A percentile compares a stretch with the other conserved stretches of the same genome.
phyloP scores from a whole-genome alignment of 2,113 vertebrate species.

The Gadus chalcogrammus region DNA sequence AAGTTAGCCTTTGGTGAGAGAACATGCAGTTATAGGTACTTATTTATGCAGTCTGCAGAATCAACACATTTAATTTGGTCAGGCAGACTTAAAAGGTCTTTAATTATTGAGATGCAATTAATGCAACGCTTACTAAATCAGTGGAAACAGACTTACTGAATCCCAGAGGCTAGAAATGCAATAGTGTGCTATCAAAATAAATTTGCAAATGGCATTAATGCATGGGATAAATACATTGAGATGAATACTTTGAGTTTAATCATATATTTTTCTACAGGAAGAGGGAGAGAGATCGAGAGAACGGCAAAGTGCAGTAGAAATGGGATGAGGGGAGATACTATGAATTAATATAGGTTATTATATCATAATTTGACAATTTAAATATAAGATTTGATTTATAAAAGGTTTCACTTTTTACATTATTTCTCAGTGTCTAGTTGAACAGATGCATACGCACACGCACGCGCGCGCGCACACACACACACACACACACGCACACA shows the following conservation, averaged over 20 bases:
- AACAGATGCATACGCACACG: neutral
- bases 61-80: conserved; percentile 31
- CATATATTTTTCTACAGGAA: neutral
- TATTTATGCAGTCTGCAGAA: no score
- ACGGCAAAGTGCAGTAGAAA: no score
- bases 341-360: no score
- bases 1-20: no score
- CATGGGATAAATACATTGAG: conserved; percentile 49
- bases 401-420: no score
- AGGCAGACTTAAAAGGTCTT: conserved; percentile 56
- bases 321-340: no score
- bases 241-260: conserved; percentile 47
- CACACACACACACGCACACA: neutral
- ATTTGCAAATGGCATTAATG: conserved; percentile 39
- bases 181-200: conserved; percentile 29
- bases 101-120: conserved; percentile 68
- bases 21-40: no score
- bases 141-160: conserved; percentile 23
- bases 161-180: conserved; percentile 7
- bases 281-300: no score
- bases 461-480: neutral
- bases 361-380: no score
- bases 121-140: conserved; percentile 39
- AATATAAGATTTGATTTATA: no score
- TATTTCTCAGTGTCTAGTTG: neutral